Conservation (phyloP, 1,140 invertebrate genomes). For the Eciton burchellii region DNA sequence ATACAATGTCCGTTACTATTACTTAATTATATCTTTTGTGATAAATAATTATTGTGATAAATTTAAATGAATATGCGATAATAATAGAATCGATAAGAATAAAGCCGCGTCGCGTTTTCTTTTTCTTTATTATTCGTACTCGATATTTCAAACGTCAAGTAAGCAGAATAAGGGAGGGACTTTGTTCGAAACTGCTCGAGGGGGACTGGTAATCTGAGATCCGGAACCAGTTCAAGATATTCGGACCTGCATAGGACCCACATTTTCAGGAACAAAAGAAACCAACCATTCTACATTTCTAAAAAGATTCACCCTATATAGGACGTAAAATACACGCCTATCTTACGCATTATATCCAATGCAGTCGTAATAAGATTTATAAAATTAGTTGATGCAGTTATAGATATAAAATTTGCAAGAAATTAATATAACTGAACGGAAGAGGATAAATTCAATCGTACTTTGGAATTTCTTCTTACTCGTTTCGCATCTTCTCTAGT, state of each 20-base stretch:
- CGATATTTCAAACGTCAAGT: conserved; percentile 66
- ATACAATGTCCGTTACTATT: background rate
- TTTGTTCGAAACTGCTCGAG: conserved; percentile 67
- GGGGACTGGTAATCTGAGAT: conserved; percentile 68
- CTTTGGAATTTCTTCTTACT: background rate
- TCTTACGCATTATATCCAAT: background rate
- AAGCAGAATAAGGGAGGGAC: conserved; percentile 70
- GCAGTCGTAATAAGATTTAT: conserved; percentile 3
- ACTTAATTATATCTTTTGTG: conserved; percentile 20
- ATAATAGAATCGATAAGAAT: conserved; percentile 48
- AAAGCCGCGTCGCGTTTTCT: conserved; percentile 50
- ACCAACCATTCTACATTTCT: conserved; percentile 49
- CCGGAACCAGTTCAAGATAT: conserved; percentile 72
- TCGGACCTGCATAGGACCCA: conserved; percentile 56
- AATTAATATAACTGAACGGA: background rate
- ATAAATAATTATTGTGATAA: no score
- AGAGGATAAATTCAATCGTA: conserved; percentile 1
- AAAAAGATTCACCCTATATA: conserved; percentile 12
- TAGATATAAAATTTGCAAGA: background rate
- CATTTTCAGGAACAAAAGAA: conserved; percentile 67
- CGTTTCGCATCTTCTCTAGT: background rate
- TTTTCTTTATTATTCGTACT: conserved; percentile 48
- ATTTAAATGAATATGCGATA: conserved; percentile 19
- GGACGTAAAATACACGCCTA: background rate
- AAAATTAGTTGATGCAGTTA: background rate